Conservation (phyloP, 1,140 invertebrate species). For the Lineus longissimus region DNA sequence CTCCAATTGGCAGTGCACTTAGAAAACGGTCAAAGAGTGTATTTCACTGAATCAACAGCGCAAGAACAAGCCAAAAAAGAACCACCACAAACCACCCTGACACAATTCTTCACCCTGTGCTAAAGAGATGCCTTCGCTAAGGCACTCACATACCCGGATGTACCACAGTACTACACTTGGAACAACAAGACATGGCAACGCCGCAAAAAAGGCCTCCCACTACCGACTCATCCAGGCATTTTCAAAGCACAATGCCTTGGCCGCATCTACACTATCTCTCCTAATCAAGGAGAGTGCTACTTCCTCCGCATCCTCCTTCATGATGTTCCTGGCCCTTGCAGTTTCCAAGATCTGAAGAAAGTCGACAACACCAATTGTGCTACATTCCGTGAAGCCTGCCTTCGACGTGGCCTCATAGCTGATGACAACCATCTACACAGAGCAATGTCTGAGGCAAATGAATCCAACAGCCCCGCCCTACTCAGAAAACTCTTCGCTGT, state of each 20-base stretch:
- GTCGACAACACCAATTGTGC: background rate
- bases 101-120: slow-evolving; percentile 43
- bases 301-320: background rate
- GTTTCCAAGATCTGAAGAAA: background rate
- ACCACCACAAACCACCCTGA: slow-evolving; percentile 10
- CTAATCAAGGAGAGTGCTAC: background rate
- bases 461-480: background rate
- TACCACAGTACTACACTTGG: slow-evolving; percentile 43
- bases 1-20: slow-evolving; percentile 14
- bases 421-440: background rate
- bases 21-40: slow-evolving; percentile 18
- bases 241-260: background rate
- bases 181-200: slow-evolving; percentile 13
- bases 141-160: slow-evolving; percentile 34
- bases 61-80: slow-evolving; percentile 14
- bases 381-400: background rate
- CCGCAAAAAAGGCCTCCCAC: background rate
- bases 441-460: background rate
- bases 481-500: background rate
- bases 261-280: background rate
- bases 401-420: background rate
- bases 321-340: background rate
- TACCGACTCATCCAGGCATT: background rate
- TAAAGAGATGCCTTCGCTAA: slow-evolving; percentile 30
- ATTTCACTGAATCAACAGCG: slow-evolving; percentile 17